phyloP scores from a whole-genome alignment of 2,888 invertebrate species.

The Lingula anatina region DNA sequence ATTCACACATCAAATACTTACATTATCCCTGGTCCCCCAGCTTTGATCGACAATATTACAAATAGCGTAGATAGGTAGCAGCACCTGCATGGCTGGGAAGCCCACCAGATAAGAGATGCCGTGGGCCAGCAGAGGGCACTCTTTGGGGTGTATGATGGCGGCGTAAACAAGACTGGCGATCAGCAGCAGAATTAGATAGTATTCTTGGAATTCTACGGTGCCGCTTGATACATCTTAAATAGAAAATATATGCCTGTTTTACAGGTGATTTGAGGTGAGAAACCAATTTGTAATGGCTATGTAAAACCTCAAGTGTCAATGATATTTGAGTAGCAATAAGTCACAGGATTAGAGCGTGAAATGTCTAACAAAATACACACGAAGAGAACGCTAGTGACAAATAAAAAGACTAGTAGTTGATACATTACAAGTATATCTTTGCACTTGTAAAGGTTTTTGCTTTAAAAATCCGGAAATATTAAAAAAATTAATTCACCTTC shows the following conservation, averaged over 20 bases:
- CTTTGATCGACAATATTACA: constrained; percentile 32
- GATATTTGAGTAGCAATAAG: too few relatives aligned
- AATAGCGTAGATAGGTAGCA: constrained; percentile 28
- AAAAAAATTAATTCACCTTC: constrained; percentile 11
- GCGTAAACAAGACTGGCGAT: constrained; percentile 25
- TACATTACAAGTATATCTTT: not conserved
- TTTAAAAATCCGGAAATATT: not conserved
- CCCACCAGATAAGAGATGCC: constrained; percentile 27
- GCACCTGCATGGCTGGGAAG: constrained; percentile 32
- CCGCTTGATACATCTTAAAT: constrained; percentile 16
- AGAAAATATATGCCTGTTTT: not conserved
- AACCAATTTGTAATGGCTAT: constrained; percentile 10
- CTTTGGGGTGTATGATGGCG: constrained; percentile 21
- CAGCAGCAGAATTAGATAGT: constrained; percentile 25
- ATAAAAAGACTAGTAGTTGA: not conserved
- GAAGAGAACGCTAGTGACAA: not conserved
- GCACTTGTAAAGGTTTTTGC: not conserved
- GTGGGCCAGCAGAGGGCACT: constrained; percentile 21
- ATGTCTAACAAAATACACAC: too few relatives aligned
- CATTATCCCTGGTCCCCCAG: constrained; percentile 30
- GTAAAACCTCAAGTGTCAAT: too few relatives aligned
- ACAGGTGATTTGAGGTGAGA: not conserved
- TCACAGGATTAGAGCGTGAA: too few relatives aligned
- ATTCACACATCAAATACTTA: too few relatives aligned
- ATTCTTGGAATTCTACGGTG: constrained; percentile 23